A percentile compares a stretch with the other conserved stretches of the same genome.
Evolutionary conservation across 2,888 invertebrate species (phyloP).

Genomic region (Nomada hirtipes): DNA sequence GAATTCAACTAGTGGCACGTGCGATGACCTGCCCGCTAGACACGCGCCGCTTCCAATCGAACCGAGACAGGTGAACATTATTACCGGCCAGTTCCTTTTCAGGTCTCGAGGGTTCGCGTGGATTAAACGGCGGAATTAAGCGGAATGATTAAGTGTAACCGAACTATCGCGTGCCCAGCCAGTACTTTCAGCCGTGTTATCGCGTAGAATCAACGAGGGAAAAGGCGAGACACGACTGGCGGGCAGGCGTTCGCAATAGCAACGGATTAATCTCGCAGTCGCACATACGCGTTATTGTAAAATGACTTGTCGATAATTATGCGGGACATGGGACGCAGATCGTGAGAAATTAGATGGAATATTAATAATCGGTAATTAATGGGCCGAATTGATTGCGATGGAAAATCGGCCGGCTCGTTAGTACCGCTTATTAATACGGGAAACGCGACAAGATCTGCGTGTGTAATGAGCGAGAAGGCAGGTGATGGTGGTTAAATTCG

Average conservation of each 20-base stretch:
- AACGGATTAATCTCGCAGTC: slow-evolving; percentile 29
- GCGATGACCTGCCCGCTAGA: slow-evolving; percentile 1
- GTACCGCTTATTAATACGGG: slow-evolving; percentile 48
- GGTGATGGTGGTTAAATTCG: slow-evolving; percentile 27
- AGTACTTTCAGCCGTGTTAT: slow-evolving; percentile 24
- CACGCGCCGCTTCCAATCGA: slow-evolving; percentile 24
- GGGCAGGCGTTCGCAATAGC: slow-evolving; percentile 32
- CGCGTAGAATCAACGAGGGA: slow-evolving; percentile 27
- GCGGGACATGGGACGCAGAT: slow-evolving; percentile 31
- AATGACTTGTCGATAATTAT: slow-evolving; percentile 20
- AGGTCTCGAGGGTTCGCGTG: too few relatives aligned
- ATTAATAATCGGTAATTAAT: slow-evolving; percentile 48
- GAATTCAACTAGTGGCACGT: slow-evolving; percentile 3
- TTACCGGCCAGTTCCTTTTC: background rate
- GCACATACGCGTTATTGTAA: background rate
- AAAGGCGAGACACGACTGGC: slow-evolving; percentile 25
- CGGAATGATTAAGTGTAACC: slow-evolving; percentile 41
- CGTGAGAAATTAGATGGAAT: slow-evolving; percentile 26
- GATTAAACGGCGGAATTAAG: slow-evolving; percentile 16
- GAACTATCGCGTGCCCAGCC: slow-evolving; percentile 42
- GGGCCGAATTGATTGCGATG: slow-evolving; percentile 19
- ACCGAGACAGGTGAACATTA: slow-evolving; percentile 26
- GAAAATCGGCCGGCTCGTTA: slow-evolving; percentile 44
- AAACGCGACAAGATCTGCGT: slow-evolving; percentile 58
- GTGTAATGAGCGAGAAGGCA: slow-evolving; percentile 27